Base-by-base conservation (phyloP, 2,888 invertebrate species). In the Dione vanillae region DNA sequence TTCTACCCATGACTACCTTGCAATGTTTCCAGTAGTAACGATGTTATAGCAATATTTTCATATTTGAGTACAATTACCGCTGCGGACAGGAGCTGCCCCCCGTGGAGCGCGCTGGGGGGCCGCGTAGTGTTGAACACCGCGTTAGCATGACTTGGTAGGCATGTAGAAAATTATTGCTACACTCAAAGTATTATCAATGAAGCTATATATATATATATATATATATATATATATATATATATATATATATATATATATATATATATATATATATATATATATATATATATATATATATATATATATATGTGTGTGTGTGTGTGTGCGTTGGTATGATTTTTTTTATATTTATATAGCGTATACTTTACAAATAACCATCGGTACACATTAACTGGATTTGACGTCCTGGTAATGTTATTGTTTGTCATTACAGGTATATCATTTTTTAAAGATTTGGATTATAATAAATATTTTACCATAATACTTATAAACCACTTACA, bases 41-140 rank as follows among this genome's bases (percentile, higher is more conserved):
- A 79, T 83, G 80, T 84, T 81, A 83, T 82, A 82, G 82, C 80
- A 82, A 85, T 85, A 85, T 87, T 87, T 85, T 84, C 79, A 85
- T 85, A 86, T 88, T 88, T 83, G 81, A 83, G 79, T 75, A 80
- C 83, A 82, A 86, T 88, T 84, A 85, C 78, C 80, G 84, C 82
- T 79, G 80, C 76, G 78, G 78, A 84, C 89, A 84, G 89, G 78
- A 89, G 91, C 88, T 80, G 82, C 78, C 90, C 83, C 92, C 92
- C 82, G 88, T 84, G 62, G 88, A 74, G 88, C 90, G 65, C 89
- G 37, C 75, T 85, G 81, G 91, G 92, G 82, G 89, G 78, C 78
- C 80, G 6, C 47, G 37, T 56, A 45, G 56, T 64, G 68, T 67
- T 73, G 66, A 69, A 73, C 70, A 72, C 68, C 68, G 45, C 47